Base-by-base conservation (phyloP, 2,888 invertebrate species). In the Eupithecia insigniata region DNA sequence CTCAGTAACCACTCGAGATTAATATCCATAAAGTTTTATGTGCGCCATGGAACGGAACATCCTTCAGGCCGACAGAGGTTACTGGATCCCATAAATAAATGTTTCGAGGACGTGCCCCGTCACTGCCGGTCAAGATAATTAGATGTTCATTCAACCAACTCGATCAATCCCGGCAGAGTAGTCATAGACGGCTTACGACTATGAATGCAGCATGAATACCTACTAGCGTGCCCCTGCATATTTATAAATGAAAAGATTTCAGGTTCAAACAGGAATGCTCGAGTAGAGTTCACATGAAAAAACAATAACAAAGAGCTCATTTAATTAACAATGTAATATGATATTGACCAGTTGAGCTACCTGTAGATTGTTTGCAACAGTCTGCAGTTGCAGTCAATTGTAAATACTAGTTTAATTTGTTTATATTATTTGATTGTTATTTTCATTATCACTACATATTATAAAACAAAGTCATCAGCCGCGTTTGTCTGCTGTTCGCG, bases 81-180 rank as follows among this genome's bases (percentile, higher is more conserved):
- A 83, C 70, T 79, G 74, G 66, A 70, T 66, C 66, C 55, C 70
- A 72, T 69, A 67, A 77, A 77, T 70, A 74, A 72, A 75, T 76
- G 73, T 67, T 62, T 71, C 69, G 80, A 78, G 82, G 79, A 83
- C 86, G 84, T 86, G 87, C 79, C 80, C 79, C 74, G 78, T 81
- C 84, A 79, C 81, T 69, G 75, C 70, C 76, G 72, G 71, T 76
- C 65, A 73, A 80, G 83, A 87, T 87, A 84, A 87, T 84, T 82
- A 80, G 75, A 74, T 76, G 77, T 69, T 78, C 80, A 82, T 82
- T 83, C 74, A 82, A 79, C 78, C 81, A 77, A 73, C 72, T 69
- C 73, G 66, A 77, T 26, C 68, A 66, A 34, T 55, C 51, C 34
- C 36, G 55, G 66, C 66, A 12, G 60, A 61, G 69, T 58, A 66